Base-by-base conservation (phyloP, 37 sponge, comb jelly and placozoan genomes). In the Diacarnus erythraeanus region DNA sequence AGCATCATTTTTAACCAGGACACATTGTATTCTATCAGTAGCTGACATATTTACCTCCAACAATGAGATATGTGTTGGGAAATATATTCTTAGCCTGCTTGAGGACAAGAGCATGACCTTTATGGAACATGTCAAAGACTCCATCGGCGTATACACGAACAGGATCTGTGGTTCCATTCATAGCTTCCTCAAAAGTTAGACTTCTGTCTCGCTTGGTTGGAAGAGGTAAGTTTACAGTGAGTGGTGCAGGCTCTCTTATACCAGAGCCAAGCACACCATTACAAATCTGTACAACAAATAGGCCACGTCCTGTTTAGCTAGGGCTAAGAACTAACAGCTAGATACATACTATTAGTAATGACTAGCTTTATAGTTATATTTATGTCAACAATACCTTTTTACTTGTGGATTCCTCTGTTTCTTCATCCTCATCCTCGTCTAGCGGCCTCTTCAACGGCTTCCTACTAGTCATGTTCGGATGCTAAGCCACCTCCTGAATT, bases 71-170 rank as follows among this genome's bases (percentile, higher is more conserved):
- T 31, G 90, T 87, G 54, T 98, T 96, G 34, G 99, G 99, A 71
- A 98, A 98, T 59, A 83, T 80, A 34, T 83, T 92, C 82, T 98
- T 98, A 9, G 94, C 97, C 37, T 98, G 99, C 89, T 89, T 89
- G 58, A 98, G 82, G 36, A 67, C 87, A 15, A 94, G 57, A 37
- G 92, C 92, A 78, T 98, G 99, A 5, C 99, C 99, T 33, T 76
- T 65, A 64, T 98, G 99, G 58, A 98, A 98, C 64, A 98, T 29
- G 66, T 98, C 99, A 81, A 96, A 98, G 23, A 98, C 86, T 3
- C 99, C 99, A 88, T 98, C 99, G 23, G 95, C 91, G 81, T 96
- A 98, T 27, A 98, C 88, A 31, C 99, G 71, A 20, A 89, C 89
- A 17, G 90, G 86, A 30, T 93, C 90, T 82, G 57, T 61, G 38